Evolutionary conservation across 2,113 vertebrate genomes (phyloP).

Genomic region (Cyprinodon brontotheroides): DNA sequence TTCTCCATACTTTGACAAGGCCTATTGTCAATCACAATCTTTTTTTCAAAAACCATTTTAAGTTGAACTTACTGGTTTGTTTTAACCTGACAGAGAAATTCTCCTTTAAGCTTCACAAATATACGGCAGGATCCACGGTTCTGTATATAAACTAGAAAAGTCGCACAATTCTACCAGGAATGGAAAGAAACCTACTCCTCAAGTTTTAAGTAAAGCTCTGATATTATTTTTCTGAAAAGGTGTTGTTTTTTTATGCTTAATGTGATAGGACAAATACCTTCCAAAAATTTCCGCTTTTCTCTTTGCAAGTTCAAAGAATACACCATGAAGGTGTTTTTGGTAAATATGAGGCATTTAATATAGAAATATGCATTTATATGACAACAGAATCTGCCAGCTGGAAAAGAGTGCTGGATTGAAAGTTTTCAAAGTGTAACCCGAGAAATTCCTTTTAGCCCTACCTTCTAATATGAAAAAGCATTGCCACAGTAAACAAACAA

Average conservation of each 20-base stretch:
- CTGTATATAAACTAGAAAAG: too few species aligned
- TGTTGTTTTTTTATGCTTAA: neutral
- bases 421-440: conserved; percentile 13
- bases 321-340: neutral
- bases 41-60: too few species aligned
- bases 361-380: neutral
- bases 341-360: neutral
- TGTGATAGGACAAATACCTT: neutral
- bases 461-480: conserved; percentile 21
- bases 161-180: too few species aligned
- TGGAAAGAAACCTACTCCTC: too few species aligned
- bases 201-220: neutral
- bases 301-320: too few species aligned
- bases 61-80: too few species aligned
- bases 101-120: too few species aligned
- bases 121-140: too few species aligned
- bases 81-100: too few species aligned
- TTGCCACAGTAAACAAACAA: conserved; percentile 19
- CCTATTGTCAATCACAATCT: too few species aligned
- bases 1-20: too few species aligned
- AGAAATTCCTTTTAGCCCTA: neutral
- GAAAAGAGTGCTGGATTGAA: neutral
- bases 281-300: neutral
- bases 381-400: neutral
- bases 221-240: neutral